Conservation (phyloP, 2,113 vertebrate genomes). For the Erinaceus europaeus region DNA sequence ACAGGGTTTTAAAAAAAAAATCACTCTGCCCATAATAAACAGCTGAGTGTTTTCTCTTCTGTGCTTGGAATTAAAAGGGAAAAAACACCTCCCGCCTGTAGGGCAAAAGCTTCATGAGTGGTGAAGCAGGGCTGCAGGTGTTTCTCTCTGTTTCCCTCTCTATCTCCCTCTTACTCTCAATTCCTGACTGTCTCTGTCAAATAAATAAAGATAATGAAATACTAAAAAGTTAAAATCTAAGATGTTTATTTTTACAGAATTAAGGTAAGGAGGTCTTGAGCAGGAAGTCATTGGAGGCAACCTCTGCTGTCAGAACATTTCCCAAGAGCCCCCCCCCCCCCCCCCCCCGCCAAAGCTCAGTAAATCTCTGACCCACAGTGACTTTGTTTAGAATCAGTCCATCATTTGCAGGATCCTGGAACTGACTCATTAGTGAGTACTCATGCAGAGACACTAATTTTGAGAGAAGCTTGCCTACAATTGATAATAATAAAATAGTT, state of each 20-base stretch:
- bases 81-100: neutral
- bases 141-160: no score
- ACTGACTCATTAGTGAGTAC: neutral
- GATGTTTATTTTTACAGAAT: neutral
- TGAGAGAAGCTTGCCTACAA: neutral
- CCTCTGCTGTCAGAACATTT: neutral
- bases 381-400: neutral
- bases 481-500: neutral
- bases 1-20: conserved; percentile 7
- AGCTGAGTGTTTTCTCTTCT: neutral
- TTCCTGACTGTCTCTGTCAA: no score
- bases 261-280: neutral
- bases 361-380: neutral
- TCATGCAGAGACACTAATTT: neutral
- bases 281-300: neutral
- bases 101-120: no score
- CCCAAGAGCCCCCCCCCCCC: neutral
- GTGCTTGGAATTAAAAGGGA: neutral
- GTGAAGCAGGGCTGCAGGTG: no score
- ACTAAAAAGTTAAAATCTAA: accelerated
- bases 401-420: neutral
- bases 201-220: no score
- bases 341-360: neutral
- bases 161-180: no score
- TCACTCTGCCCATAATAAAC: neutral